These are phyloP conservation scores for Heterodera filipjevi DNA, from an alignment of 2,888 invertebrate species.

Conservation along the genomic window DNA sequence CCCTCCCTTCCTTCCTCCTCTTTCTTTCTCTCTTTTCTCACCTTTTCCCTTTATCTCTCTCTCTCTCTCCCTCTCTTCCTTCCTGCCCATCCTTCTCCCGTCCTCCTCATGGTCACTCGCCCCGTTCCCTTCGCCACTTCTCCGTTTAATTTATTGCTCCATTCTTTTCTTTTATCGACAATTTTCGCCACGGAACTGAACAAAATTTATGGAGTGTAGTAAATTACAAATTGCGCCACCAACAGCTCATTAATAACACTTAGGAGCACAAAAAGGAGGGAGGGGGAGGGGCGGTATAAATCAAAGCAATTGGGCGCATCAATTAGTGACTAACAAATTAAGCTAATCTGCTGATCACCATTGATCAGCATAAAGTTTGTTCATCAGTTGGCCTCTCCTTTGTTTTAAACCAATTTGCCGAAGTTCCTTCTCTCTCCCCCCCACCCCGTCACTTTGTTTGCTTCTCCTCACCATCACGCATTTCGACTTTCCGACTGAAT, in stretches of 20 bases:
- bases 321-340: too few species aligned
- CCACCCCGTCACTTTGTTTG: not conserved
- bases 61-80: not conserved
- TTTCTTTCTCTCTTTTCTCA: not conserved
- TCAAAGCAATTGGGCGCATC: too few species aligned
- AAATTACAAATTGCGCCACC: conserved; percentile 9
- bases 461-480: not conserved
- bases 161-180: conserved; percentile 2
- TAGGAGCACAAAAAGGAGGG: not conserved
- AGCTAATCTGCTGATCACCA: too few species aligned
- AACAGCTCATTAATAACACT: conserved; percentile 5
- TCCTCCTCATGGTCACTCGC: not conserved
- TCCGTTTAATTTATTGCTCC: conserved; percentile 23
- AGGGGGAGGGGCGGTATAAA: not conserved
- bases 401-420: not conserved
- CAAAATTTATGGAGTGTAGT: conserved; percentile 17
- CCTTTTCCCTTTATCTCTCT: not conserved
- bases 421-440: not conserved
- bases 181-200: conserved; percentile 1
- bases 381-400: too few species aligned
- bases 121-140: not conserved
- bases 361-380: too few species aligned
- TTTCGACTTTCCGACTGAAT: conserved; percentile 5
- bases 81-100: not conserved
- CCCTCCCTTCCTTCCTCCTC: not conserved